Percentiles rank a stretch among this genome's conserved stretches.
Evolutionary conservation across 2,113 vertebrate species (phyloP).

Genomic region (Otolemur garnettii): DNA sequence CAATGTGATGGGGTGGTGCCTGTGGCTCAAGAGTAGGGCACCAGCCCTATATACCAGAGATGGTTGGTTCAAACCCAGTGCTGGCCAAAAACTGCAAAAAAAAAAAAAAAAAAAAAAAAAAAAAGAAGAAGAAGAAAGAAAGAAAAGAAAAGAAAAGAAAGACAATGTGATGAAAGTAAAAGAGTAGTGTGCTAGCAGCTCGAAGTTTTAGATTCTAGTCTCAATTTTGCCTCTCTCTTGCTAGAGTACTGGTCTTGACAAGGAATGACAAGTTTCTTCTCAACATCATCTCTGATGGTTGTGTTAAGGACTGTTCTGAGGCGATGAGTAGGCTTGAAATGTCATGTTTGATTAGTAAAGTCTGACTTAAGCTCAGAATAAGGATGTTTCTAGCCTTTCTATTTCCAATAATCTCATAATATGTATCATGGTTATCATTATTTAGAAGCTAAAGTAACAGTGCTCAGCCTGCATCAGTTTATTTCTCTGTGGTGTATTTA

Average conservation of each 20-base stretch:
- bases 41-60: no score
- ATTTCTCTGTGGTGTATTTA: background rate
- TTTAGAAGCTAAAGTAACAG: background rate
- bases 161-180: background rate
- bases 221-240: background rate
- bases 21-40: background rate
- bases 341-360: background rate
- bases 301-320: background rate
- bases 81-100: no score
- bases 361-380: background rate
- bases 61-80: no score
- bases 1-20: background rate
- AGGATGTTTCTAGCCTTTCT: background rate
- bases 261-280: background rate
- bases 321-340: background rate
- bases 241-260: background rate
- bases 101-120: no score
- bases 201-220: conserved; percentile 5
- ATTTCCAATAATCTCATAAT: background rate
- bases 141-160: no score
- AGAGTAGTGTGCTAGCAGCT: background rate
- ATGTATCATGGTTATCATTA: background rate
- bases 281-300: background rate
- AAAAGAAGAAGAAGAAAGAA: no score
- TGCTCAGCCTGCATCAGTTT: background rate